These are phyloP conservation scores for Gibbula magus DNA, from an alignment of 2,888 invertebrate genomes.

Conservation along the genomic window DNA sequence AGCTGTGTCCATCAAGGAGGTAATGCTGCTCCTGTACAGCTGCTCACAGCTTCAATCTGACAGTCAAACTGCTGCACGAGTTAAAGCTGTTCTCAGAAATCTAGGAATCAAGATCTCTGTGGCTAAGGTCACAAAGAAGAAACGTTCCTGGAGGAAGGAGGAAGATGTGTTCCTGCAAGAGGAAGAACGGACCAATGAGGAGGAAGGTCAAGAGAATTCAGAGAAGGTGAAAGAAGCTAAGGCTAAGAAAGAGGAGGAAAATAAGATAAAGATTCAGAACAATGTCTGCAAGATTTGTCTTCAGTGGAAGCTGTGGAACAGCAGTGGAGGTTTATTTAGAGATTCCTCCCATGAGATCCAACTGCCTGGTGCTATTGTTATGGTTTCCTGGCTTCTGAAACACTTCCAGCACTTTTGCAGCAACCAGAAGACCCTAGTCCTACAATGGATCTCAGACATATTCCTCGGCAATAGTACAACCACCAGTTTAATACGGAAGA, in stretches of 20 bases:
- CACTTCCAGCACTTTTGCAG: background rate
- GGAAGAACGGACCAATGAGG: background rate
- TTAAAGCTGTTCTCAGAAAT: background rate
- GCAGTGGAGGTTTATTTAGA: too few species aligned
- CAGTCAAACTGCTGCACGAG: background rate
- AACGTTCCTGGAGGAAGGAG: background rate
- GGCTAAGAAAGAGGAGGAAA: background rate
- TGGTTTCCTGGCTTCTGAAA: background rate
- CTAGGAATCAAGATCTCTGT: background rate
- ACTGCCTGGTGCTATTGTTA: background rate
- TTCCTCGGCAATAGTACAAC: too few species aligned
- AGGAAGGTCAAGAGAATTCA: background rate
- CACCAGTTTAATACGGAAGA: too few species aligned
- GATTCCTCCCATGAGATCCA: background rate
- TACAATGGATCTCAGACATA: too few species aligned
- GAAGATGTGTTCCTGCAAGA: background rate
- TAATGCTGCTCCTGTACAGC: constrained; percentile 7
- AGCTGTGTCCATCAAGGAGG: background rate
- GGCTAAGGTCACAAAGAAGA: background rate
- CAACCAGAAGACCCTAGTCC: too few species aligned
- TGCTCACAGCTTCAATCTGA: background rate
- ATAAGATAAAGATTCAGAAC: background rate
- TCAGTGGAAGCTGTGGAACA: background rate
- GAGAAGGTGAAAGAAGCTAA: background rate
- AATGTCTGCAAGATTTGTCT: background rate